phyloP scores from a whole-genome alignment of 1,140 invertebrate species.

The Drosophila gunungcola region DNA sequence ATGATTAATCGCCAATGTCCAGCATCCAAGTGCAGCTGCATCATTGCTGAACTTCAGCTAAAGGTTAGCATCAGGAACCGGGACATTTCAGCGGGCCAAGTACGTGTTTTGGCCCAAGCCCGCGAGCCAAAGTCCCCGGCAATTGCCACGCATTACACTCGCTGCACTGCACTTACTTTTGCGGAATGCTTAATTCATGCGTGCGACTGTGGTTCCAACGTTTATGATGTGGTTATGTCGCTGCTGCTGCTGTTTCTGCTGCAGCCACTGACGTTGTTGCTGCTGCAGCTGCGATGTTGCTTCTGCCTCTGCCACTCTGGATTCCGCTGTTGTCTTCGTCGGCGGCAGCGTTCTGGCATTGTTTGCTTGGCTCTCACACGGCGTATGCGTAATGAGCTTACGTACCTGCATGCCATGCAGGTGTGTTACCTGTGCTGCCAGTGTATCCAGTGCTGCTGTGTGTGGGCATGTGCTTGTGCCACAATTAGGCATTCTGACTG shows the following conservation, averaged over 20 bases:
- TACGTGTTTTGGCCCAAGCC: constrained; percentile 50
- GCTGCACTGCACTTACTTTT: constrained; percentile 71
- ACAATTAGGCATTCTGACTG: constrained; percentile 77
- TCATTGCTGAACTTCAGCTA: constrained; percentile 43
- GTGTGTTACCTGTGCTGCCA: constrained; percentile 24
- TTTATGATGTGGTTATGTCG: constrained; percentile 74
- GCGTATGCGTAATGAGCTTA: constrained; percentile 79
- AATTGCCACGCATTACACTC: constrained; percentile 57
- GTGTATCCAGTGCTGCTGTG: constrained; percentile 16
- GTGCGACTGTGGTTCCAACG: constrained; percentile 75
- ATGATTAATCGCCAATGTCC: constrained; percentile 13
- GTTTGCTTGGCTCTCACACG: constrained; percentile 65
- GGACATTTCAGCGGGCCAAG: constrained; percentile 15
- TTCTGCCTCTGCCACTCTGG: constrained; percentile 28
- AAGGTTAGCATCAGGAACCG: constrained; percentile 52
- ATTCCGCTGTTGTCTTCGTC: constrained; percentile 40
- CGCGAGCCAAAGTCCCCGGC: constrained; percentile 43
- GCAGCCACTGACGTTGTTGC: constrained; percentile 26
- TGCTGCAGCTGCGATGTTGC: neutral
- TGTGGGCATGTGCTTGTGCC: constrained; percentile 51
- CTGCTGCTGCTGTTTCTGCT: constrained; percentile 3
- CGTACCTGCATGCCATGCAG: constrained; percentile 35
- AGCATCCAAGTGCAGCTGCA: constrained; percentile 43
- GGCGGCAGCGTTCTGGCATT: constrained; percentile 47
- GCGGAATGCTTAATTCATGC: constrained; percentile 79